Evolutionary conservation across 2,113 vertebrate genomes (phyloP), one percentile per base, ranked within the genome.

Genomic region (Sapayoa aenigma): DNA sequence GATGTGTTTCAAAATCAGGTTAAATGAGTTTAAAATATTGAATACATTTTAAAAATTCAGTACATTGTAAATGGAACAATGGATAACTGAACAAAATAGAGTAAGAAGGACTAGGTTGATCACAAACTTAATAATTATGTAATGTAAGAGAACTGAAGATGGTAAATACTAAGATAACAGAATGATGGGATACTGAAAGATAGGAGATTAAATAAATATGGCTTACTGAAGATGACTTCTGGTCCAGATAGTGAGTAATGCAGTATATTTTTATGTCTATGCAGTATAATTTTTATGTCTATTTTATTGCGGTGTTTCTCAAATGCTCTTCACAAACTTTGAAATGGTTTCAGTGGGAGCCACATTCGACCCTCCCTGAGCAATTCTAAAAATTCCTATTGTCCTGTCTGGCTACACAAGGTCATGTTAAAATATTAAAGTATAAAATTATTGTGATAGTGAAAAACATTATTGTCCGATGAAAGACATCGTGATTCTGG

Each of bases 1-100:
- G 31, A 28, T 90, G 30, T 33, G 5, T 84, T 90, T 86, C 18
- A 50, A 66, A 86, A 37, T 6, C 53, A 53, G 56, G 52, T 27
- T 12, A 79, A 78, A 78, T 23, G 6, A 80, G 13, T 5, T 71
- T 23, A 33, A 78, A 84, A 77, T 84, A 52, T 20, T 1, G 28
- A 22, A 37, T 37, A 24, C 2, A 11, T 49, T 69, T 11, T 0
- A 6, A 53, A 44, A 62, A 44, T 7, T 13, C 0, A 8, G 28
- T 58, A 14, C 5, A 25, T 65, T 89, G 5, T 24, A 50, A 53
- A 47, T 14, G 13, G 10, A 92, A 37, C 21, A 72, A 17, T 35
- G 2, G n/a, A 7, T 65, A 50, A 39, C 31, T 46, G 25, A 63
- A 59, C 14, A 46, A 69, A 84, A 69, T 15, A 52, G 14, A 62